Evolutionary conservation across 2,797 vertebrate species (phyloP), one percentile per base, ranked within the genome.

Genomic region (Aeoliscus strigatus): DNA sequence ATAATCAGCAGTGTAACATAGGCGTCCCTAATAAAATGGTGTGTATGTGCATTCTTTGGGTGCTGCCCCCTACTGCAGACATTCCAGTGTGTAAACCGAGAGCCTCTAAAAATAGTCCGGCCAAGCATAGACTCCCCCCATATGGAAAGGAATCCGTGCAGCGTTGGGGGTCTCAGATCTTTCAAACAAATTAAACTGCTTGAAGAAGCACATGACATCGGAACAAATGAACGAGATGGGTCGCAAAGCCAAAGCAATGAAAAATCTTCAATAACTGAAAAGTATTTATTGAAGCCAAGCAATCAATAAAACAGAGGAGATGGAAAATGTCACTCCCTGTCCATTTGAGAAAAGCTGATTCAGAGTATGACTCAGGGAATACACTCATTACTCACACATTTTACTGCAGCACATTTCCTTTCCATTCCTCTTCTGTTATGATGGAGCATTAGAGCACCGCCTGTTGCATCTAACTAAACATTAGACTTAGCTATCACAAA

Each of bases 251-350:
- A 21, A 48, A 24, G 17, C 7, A 42, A 31, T 12, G 28, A 41
- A 36, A 7, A 36, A 55, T 15, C 8, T 60, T 62, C 66, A 72
- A 65, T 74, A 53, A 64, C 68, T 79, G 25, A 41, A 33, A 54
- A 64, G 37, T 63, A 73, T 85, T 86, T 79, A 80, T 74, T 80
- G 60, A 76, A 60, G 69, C 39, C 64, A 74, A 72, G 41, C 32
- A 53, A 63, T 66, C 57, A 47, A 55, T 61, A 70, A 70, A 77
- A 71, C 54, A 48, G 29, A 39, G 17, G 23, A 42, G 56, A 64
- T 33, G 60, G 9, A 47, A 41, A 8, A 13, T 42, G 37, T 35
- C 18, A 34, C 25, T 45, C 17, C 18, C 31, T 36, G 39, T 29
- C n/a, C 5, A 15, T 39, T 62, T 31, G 21, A 12, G 39, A 28